These are phyloP conservation scores for Oophaga sylvatica DNA, from an alignment of 2,797 vertebrate species.

Conservation along the genomic window DNA sequence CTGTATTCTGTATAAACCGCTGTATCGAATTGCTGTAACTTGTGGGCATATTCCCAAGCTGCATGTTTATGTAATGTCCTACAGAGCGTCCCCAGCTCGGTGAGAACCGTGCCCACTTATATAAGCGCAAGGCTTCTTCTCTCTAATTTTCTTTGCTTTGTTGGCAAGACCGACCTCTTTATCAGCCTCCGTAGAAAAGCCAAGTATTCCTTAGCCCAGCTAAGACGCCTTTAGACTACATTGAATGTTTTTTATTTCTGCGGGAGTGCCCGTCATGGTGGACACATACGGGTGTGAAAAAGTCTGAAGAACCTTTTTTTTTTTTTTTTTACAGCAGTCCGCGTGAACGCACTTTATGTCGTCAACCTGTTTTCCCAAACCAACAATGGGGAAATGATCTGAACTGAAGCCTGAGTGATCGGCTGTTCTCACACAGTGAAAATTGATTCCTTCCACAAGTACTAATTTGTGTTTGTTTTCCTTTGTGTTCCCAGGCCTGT, in stretches of 20 bases:
- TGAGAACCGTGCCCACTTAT: neutral
- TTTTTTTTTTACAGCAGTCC: neutral
- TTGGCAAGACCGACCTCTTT: neutral
- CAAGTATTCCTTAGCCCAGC: neutral
- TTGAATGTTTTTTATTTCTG: neutral
- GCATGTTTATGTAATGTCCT: neutral
- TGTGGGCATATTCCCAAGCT: neutral
- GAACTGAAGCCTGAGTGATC: conserved; percentile 31
- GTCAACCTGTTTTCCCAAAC: conserved; percentile 44
- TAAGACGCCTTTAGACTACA: neutral
- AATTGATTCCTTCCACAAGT: conserved; percentile 60
- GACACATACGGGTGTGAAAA: too few relatives aligned
- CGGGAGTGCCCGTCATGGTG: too few relatives aligned
- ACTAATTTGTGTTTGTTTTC: conserved; percentile 61
- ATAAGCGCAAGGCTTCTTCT: neutral
- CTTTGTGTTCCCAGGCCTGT: conserved; percentile 72
- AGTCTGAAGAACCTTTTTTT: too few relatives aligned
- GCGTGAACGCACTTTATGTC: neutral
- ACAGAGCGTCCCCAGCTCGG: neutral
- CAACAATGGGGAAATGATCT: conserved; percentile 25
- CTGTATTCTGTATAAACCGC: conserved; percentile 12
- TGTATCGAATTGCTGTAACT: neutral
- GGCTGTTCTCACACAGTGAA: conserved; percentile 37
- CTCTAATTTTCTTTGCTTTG: neutral
- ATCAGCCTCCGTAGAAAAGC: neutral